Evolutionary conservation across 2,797 vertebrate genomes (phyloP).

Genomic region (Varecia variegata): DNA sequence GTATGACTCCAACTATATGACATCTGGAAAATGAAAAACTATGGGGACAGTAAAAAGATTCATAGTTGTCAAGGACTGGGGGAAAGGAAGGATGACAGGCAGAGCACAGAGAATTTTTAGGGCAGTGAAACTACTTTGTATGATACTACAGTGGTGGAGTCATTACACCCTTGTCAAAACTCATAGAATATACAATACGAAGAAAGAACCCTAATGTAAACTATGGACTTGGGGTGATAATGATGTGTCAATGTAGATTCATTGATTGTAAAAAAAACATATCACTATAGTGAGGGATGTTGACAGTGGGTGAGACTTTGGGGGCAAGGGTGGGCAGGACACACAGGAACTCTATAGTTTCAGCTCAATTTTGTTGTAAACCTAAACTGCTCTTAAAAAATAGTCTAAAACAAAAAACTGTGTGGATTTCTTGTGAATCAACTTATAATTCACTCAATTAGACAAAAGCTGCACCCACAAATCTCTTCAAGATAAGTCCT

Average conservation of each 20-base stretch:
- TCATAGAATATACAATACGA: not conserved
- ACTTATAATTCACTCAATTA: not conserved
- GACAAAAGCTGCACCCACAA: slow-evolving; percentile 6
- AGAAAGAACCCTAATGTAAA: not conserved
- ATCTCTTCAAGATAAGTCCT: not conserved
- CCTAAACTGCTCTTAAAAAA: not conserved
- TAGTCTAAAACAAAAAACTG: not conserved
- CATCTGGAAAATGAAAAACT: not conserved
- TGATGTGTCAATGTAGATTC: not conserved
- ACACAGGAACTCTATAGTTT: not conserved
- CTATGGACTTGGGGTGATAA: not conserved
- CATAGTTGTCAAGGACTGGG: not conserved
- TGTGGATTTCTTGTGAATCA: not conserved
- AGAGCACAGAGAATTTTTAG: not conserved
- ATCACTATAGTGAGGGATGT: not conserved
- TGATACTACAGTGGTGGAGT: not conserved
- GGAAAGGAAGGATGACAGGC: not conserved
- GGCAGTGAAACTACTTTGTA: not conserved
- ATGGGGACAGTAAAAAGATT: not conserved
- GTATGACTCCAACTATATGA: not conserved
- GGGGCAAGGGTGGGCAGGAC: too few species aligned
- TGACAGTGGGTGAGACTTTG: not conserved
- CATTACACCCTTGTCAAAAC: not conserved
- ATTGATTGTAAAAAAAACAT: not conserved
- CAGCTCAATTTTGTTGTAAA: not conserved